These are phyloP conservation scores for Caenorhabditis elegans DNA, from an alignment of 1,140 invertebrate genomes.

Conservation along the genomic window DNA sequence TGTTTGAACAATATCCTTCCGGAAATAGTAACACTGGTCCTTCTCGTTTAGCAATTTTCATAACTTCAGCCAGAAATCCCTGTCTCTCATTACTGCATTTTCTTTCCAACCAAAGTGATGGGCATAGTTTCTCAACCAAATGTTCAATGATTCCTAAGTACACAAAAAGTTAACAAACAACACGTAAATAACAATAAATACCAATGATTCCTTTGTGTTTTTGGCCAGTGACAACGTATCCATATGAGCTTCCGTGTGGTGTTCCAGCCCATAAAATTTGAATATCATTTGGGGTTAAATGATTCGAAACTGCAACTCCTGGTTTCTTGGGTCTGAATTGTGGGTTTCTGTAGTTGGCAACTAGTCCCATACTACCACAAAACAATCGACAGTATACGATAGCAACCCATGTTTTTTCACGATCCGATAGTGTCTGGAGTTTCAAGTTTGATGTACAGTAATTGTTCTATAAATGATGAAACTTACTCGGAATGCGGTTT, in stretches of 20 bases:
- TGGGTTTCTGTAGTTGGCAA: background rate
- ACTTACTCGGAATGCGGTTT: slow-evolving; percentile 31
- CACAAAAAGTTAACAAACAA: background rate
- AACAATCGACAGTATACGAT: slow-evolving; percentile 36
- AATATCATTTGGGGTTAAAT: slow-evolving; percentile 46
- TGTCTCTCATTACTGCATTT: slow-evolving; percentile 24
- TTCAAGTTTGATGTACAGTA: too few relatives aligned
- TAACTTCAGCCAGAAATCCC: slow-evolving; percentile 29
- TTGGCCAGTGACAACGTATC: slow-evolving; percentile 47
- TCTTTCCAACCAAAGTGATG: slow-evolving; percentile 35
- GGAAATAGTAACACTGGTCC: slow-evolving; percentile 46
- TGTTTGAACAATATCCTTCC: slow-evolving; percentile 48
- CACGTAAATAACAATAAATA: background rate
- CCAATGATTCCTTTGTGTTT: slow-evolving; percentile 48
- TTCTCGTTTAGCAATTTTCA: slow-evolving; percentile 29
- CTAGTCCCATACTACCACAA: slow-evolving; percentile 9
- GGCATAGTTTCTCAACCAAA: slow-evolving; percentile 25
- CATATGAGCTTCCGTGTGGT: slow-evolving; percentile 27
- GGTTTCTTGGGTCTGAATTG: slow-evolving; percentile 42
- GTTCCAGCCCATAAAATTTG: slow-evolving; percentile 46
- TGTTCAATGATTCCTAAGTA: slow-evolving; percentile 42
- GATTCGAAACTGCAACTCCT: slow-evolving; percentile 47
- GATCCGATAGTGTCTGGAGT: slow-evolving; percentile 31
- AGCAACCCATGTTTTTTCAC: slow-evolving; percentile 41
- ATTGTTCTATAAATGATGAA: too few relatives aligned